Evolutionary conservation across 1,140 invertebrate species (phyloP).

Genomic region (Drosophila paulistorum): DNA sequence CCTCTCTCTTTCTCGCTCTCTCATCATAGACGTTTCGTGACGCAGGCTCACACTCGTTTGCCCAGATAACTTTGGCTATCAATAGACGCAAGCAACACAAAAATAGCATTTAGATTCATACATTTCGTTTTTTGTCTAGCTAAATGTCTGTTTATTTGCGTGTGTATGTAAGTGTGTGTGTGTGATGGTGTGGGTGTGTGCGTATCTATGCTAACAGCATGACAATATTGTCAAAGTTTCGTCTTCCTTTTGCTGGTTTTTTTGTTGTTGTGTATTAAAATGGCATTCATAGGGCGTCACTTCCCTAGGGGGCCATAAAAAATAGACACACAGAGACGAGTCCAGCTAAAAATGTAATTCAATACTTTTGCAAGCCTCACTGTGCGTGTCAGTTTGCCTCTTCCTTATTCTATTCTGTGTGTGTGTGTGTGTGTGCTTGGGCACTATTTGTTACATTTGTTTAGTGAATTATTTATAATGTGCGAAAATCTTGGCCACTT

Average conservation of each 20-base stretch:
- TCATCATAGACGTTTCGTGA: slow-evolving; percentile 39
- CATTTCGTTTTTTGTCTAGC: slow-evolving; percentile 48
- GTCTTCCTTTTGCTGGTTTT: background rate
- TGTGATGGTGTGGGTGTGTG: slow-evolving; percentile 17
- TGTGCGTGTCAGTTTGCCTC: slow-evolving; percentile 6
- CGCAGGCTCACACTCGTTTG: slow-evolving; percentile 42
- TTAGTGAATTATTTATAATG: slow-evolving; percentile 75
- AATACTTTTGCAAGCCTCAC: slow-evolving; percentile 29
- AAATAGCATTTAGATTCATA: slow-evolving; percentile 64
- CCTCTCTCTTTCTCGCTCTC: slow-evolving; percentile 26
- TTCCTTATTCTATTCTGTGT: background rate
- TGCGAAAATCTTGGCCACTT: slow-evolving; percentile 48
- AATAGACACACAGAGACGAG: slow-evolving; percentile 48
- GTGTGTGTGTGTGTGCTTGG: slow-evolving; percentile 7
- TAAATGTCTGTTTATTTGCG: slow-evolving; percentile 32
- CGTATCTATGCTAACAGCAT: slow-evolving; percentile 43
- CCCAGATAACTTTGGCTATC: slow-evolving; percentile 55
- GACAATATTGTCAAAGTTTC: slow-evolving; percentile 73
- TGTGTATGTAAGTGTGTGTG: slow-evolving; percentile 17
- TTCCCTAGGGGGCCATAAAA: slow-evolving; percentile 72
- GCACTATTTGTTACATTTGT: slow-evolving; percentile 55
- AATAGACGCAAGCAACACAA: slow-evolving; percentile 63
- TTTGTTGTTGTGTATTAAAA: slow-evolving; percentile 59
- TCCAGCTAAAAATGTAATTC: slow-evolving; percentile 44
- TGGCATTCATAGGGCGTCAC: slow-evolving; percentile 73